A percentile compares a stretch with the other conserved stretches of the same genome.
phyloP scores from a whole-genome alignment of 2,113 vertebrate species.

The Coptodon bakossiorum region DNA sequence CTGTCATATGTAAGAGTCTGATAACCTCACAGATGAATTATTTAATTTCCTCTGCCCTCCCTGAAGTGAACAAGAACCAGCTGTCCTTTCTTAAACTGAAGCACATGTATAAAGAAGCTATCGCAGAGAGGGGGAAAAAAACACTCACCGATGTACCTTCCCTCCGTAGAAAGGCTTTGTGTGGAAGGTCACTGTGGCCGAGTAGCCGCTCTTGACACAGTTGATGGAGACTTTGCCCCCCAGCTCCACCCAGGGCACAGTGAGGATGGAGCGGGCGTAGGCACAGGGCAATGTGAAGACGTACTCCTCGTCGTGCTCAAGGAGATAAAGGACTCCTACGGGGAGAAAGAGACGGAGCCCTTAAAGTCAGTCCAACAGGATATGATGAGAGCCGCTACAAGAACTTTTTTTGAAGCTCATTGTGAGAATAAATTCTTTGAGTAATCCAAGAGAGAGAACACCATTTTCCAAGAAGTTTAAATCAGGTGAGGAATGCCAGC shows the following conservation, averaged over 20 bases:
- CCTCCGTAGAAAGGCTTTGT: constrained; percentile 96
- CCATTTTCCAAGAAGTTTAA: not conserved
- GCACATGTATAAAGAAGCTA: not conserved
- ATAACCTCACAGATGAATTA: not conserved
- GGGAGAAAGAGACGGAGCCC: not conserved
- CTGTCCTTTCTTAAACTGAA: not conserved
- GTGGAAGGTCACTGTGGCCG: constrained; percentile 87
- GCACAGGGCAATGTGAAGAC: constrained; percentile 92
- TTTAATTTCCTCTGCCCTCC: not conserved
- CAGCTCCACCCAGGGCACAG: constrained; percentile 94
- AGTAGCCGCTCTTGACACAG: constrained; percentile 88
- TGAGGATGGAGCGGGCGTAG: constrained; percentile 94
- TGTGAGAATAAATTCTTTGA: not conserved
- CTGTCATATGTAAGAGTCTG: not conserved
- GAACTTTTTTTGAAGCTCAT: not conserved
- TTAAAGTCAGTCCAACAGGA: not conserved
- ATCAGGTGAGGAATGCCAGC: not conserved
- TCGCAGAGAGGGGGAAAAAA: rapidly evolving
- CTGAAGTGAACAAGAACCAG: not conserved
- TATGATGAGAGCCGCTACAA: not conserved
- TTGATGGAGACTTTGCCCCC: constrained; percentile 90
- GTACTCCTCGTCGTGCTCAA: constrained; percentile 90
- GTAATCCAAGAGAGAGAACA: not conserved
- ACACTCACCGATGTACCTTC: constrained; percentile 85
- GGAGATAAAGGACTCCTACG: constrained; percentile 78